Percentiles rank a stretch among this genome's conserved stretches.
Evolutionary conservation across 1,140 invertebrate genomes (phyloP).

Genomic region (Helicorthomorpha holstii): DNA sequence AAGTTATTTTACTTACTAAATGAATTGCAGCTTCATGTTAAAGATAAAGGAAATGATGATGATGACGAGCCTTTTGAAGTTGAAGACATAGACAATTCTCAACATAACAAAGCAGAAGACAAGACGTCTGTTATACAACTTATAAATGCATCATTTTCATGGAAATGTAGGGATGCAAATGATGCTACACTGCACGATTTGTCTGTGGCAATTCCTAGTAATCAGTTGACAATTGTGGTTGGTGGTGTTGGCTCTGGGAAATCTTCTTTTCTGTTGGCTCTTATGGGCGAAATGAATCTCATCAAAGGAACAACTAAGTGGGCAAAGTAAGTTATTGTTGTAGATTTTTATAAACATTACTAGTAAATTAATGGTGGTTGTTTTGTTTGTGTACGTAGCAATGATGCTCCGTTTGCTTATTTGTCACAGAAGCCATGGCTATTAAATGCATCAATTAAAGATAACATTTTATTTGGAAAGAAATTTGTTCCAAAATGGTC

Average conservation of each 20-base stretch:
- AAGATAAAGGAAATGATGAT: not conserved
- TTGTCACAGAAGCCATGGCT: constrained; percentile 72
- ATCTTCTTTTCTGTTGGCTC: constrained; percentile 49
- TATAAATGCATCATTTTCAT: not conserved
- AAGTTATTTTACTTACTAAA: not conserved
- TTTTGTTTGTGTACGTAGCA: no score
- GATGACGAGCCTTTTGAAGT: no score
- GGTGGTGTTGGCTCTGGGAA: constrained; percentile 64
- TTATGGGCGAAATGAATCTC: constrained; percentile 55
- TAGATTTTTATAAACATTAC: no score
- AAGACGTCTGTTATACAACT: not conserved
- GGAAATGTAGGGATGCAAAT: not conserved
- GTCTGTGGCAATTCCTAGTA: constrained; percentile 21
- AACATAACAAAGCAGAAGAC: not conserved
- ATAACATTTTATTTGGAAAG: constrained; percentile 66
- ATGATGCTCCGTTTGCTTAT: constrained; percentile 48
- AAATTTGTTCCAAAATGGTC: constrained; percentile 43
- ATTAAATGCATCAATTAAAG: constrained; percentile 52
- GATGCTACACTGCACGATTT: not conserved
- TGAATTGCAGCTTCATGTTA: not conserved
- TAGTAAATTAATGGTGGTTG: no score
- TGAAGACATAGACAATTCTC: not conserved
- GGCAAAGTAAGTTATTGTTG: constrained; percentile 33
- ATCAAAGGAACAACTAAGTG: constrained; percentile 42
- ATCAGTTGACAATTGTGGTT: constrained; percentile 53